Evolutionary conservation across 23 tunicate genomes (phyloP).

Genomic region (Phallusia fumigata): DNA sequence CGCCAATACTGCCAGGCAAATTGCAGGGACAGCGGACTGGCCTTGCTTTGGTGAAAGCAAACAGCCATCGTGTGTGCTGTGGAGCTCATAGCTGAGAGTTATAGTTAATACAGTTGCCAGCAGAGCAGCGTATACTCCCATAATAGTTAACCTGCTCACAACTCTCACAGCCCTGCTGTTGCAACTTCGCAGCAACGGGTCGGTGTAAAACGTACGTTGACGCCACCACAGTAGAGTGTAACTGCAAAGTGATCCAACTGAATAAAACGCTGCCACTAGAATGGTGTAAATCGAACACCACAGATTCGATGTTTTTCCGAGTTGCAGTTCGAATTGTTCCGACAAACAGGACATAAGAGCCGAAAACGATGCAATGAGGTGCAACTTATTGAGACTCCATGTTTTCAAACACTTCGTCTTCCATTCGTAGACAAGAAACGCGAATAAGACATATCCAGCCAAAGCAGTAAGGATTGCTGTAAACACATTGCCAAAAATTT

Average conservation of each 20-base stretch:
- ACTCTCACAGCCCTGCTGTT: constrained; percentile 14
- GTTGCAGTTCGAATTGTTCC: constrained; percentile 26
- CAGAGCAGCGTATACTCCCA: constrained; percentile 30
- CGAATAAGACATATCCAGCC: constrained; percentile 6
- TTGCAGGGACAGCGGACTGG: neutral
- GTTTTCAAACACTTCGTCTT: neutral
- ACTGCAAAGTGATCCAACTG: constrained; percentile 24
- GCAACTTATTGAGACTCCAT: neutral
- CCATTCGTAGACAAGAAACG: neutral
- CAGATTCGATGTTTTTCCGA: constrained; percentile 19
- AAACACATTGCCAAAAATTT: constrained; percentile 18
- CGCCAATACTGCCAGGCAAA: constrained; percentile 5
- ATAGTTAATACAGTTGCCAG: constrained; percentile 15
- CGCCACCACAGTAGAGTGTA: constrained; percentile 33
- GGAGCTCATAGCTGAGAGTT: constrained; percentile 9
- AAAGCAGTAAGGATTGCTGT: constrained; percentile 14
- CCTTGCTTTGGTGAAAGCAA: constrained; percentile 6
- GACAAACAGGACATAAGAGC: constrained; percentile 24
- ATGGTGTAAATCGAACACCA: constrained; percentile 23
- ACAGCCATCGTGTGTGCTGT: constrained; percentile 32
- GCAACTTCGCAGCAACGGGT: constrained; percentile 23
- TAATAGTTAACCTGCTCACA: constrained; percentile 16
- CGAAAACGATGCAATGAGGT: neutral
- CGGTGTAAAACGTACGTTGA: constrained; percentile 36
- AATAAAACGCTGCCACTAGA: constrained; percentile 24